Percentiles rank a stretch among this genome's conserved stretches.
Conservation (phyloP, 2,113 vertebrate species). For the Desmodus rotundus region DNA sequence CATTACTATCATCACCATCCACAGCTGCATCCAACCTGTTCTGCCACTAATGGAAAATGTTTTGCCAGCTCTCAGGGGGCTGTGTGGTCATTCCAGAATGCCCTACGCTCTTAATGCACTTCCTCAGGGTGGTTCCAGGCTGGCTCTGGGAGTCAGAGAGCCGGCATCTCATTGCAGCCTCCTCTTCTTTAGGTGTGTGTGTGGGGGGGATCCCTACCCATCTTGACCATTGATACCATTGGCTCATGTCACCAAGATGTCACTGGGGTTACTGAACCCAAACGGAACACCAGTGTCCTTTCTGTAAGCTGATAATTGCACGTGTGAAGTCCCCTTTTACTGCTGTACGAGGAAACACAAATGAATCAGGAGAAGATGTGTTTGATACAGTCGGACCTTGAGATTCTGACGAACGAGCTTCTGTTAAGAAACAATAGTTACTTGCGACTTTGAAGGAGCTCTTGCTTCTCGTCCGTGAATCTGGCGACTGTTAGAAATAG, state of each 20-base stretch:
- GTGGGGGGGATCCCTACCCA: rapidly evolving
- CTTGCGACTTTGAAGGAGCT: too few relatives aligned
- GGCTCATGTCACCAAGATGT: too few relatives aligned
- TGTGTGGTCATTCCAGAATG: not conserved
- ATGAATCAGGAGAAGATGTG: rapidly evolving
- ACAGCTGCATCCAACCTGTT: not conserved
- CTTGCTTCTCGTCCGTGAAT: rapidly evolving
- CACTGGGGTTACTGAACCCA: not conserved
- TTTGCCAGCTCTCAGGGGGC: not conserved
- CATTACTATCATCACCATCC: not conserved
- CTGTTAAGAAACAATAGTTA: too few relatives aligned
- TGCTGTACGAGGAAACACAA: not conserved
- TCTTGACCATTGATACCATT: not conserved
- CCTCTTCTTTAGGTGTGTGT: too few relatives aligned
- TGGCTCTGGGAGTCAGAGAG: not conserved
- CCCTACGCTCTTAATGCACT: not conserved
- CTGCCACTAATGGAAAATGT: not conserved
- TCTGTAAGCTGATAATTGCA: not conserved
- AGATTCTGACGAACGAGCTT: not conserved
- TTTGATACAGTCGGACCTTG: rapidly evolving
- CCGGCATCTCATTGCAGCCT: rapidly evolving
- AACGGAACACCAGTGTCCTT: rapidly evolving
- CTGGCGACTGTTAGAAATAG: not conserved
- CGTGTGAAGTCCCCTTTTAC: not conserved
- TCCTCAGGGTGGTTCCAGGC: not conserved